These are phyloP conservation scores for Platycercus adscitus DNA, from an alignment of 2,113 vertebrate genomes.

Conservation along the genomic window DNA sequence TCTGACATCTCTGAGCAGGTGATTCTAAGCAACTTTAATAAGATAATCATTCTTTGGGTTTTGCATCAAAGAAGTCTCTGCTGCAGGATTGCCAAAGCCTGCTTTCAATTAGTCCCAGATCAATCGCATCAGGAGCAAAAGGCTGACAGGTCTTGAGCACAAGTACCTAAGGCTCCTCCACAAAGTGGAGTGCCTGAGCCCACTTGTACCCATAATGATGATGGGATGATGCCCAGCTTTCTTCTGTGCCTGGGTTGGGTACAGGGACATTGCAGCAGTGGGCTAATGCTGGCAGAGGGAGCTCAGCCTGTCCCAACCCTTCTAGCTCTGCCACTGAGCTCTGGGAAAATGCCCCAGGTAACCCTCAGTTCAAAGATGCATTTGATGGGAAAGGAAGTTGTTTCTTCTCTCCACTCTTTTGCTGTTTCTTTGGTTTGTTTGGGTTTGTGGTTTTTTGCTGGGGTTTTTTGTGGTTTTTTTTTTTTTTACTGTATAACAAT, in stretches of 20 bases:
- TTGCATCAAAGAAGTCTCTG: background rate
- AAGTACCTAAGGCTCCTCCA: background rate
- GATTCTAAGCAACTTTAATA: background rate
- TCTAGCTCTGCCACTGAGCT: background rate
- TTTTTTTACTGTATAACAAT: background rate
- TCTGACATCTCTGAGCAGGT: background rate
- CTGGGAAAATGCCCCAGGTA: background rate
- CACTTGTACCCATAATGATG: background rate
- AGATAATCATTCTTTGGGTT: background rate
- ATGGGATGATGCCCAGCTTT: background rate
- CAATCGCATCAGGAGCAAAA: background rate
- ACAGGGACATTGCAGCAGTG: background rate
- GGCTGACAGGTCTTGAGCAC: background rate
- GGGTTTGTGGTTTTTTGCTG: background rate
- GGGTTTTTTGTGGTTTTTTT: background rate
- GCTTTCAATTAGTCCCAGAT: conserved; percentile 5
- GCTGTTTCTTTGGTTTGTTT: background rate
- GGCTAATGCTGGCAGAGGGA: background rate
- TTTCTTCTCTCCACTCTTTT: background rate
- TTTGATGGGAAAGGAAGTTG: background rate
- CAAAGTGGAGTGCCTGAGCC: background rate
- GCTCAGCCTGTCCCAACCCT: background rate
- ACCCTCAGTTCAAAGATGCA: background rate
- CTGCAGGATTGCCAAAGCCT: background rate
- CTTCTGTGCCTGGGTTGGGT: background rate